A percentile compares a stretch with the other conserved stretches of the same genome.
These are phyloP conservation scores for Clarias fuscus DNA, from an alignment of 2,797 vertebrate genomes.

Conservation along the genomic window DNA sequence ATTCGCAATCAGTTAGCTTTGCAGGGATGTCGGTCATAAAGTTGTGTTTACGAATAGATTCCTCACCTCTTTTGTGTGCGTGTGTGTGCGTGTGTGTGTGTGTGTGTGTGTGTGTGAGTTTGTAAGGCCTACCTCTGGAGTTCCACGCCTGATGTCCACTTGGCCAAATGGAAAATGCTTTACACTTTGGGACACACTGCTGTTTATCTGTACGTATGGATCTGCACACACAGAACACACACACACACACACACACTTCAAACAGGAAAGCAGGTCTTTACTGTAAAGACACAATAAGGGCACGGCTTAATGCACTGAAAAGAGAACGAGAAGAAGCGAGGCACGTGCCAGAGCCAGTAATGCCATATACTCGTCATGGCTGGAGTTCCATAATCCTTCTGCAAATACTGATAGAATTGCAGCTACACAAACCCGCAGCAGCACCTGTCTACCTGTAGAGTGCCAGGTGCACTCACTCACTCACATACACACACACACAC, in stretches of 20 bases:
- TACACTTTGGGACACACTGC: neutral
- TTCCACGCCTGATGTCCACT: slow-evolving; percentile 14
- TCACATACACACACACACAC: slow-evolving; percentile 40
- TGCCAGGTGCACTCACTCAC: slow-evolving; percentile 74
- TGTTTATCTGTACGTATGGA: neutral
- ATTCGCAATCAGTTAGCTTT: slow-evolving; percentile 67
- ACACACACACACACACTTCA: slow-evolving; percentile 11
- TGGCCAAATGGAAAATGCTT: neutral
- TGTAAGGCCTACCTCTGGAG: slow-evolving; percentile 55
- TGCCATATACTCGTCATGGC: slow-evolving; percentile 66
- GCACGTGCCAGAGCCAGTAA: slow-evolving; percentile 61
- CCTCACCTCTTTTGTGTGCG: slow-evolving; percentile 39
- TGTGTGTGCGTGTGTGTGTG: slow-evolving; percentile 46
- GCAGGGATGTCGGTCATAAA: slow-evolving; percentile 69
- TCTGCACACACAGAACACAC: slow-evolving; percentile 22
- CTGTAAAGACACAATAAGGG: slow-evolving; percentile 6
- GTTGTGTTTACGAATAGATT: slow-evolving; percentile 49
- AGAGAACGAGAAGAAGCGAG: slow-evolving; percentile 31
- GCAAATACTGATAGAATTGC: slow-evolving; percentile 72
- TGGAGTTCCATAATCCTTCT: slow-evolving; percentile 73
- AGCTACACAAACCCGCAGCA: slow-evolving; percentile 66
- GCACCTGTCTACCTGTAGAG: slow-evolving; percentile 74
- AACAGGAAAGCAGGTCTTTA: slow-evolving; percentile 10
- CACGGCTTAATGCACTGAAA: slow-evolving; percentile 20
- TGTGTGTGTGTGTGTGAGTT: slow-evolving; percentile 41